phyloP scores from a whole-genome alignment of 2,797 vertebrate species.

The Hoplostethus mediterraneus region DNA sequence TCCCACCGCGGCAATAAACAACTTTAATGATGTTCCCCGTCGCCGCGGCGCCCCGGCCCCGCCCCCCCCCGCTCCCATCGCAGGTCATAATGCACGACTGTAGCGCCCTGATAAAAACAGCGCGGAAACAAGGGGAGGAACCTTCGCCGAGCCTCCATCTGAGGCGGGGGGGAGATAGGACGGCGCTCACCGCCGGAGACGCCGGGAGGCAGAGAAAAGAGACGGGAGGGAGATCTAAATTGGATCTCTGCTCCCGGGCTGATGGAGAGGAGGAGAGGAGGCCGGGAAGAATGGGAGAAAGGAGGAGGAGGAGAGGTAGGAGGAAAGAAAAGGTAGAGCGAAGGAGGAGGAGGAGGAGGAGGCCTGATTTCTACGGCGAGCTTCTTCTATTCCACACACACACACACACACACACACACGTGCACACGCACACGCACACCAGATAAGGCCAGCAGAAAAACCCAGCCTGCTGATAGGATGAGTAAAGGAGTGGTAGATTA shows the following conservation, averaged over 20 bases:
- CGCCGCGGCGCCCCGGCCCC: conserved; percentile 18
- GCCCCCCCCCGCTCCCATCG: conserved; percentile 17
- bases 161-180: conserved; percentile 67
- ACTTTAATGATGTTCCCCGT: conserved; percentile 74
- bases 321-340: conserved; percentile 55
- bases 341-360: conserved; percentile 14
- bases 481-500: conserved; percentile 53
- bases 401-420: not conserved
- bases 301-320: conserved; percentile 14
- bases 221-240: conserved; percentile 82
- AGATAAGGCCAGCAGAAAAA: conserved; percentile 59
- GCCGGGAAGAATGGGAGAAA: conserved; percentile 46
- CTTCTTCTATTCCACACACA: conserved; percentile 39
- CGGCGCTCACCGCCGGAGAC: conserved; percentile 40
- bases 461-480: conserved; percentile 57
- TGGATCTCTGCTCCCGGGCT: conserved; percentile 80
- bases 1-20: conserved; percentile 71
- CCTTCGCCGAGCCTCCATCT: conserved; percentile 58
- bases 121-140: conserved; percentile 65
- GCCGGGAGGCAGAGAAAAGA: conserved; percentile 49
- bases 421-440: not conserved
- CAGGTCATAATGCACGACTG: conserved; percentile 57
- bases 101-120: conserved; percentile 71
- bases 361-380: conserved; percentile 46
- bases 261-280: conserved; percentile 58